Base-by-base conservation (phyloP, 2,888 invertebrate genomes). In the Zhengitettix transpicula region DNA sequence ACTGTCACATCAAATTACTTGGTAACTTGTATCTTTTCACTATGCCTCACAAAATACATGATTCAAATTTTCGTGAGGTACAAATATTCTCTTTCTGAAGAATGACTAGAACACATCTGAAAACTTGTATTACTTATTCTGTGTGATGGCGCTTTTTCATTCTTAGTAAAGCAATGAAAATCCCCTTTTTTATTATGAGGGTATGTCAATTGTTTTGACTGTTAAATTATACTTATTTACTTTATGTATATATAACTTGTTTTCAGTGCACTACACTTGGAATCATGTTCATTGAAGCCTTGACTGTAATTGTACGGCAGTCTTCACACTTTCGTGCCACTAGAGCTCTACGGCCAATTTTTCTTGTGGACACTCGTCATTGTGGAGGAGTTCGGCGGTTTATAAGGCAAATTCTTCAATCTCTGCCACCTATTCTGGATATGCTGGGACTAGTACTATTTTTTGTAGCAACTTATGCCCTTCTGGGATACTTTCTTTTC, bases 241-340 rank as follows among this genome's bases (percentile, higher is more conserved):
- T 28, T 28, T 28, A 28, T 28, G 28, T 28, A 28, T 28, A 7
- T 61, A 52, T 51, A 53, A 57, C 59, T 55, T 60, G 65, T 62
- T 76, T 75, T 52, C 77, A 89, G 88, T 83, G 85, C 64, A 70
- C 83, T 58, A 85, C 88, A 0, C 73, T 91, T 57, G 71, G 81
- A 47, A 84, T 91, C 66, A 91, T 92, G 91, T 79, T 89, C 64
- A 70, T 87, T 52, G 92, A 93, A 71, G 88, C 90, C 0, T 77
- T 89, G 56, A 83, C 84, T 51, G 87, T 92, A 58, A 73, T 92
- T 51, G 81, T 86, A 63, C 78, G 92, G 16, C 89, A 89, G 71
- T 84, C 86, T 0, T 87, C 86, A 0, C 92, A 93, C 74, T 87
- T 91, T 73, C 78, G 93, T 0, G 89, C 89, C 58, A 90, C 91